A percentile compares a stretch with the other conserved stretches of the same genome.
phyloP scores from a whole-genome alignment of 2,113 vertebrate species.

The human (Homo sapiens) region DNA sequence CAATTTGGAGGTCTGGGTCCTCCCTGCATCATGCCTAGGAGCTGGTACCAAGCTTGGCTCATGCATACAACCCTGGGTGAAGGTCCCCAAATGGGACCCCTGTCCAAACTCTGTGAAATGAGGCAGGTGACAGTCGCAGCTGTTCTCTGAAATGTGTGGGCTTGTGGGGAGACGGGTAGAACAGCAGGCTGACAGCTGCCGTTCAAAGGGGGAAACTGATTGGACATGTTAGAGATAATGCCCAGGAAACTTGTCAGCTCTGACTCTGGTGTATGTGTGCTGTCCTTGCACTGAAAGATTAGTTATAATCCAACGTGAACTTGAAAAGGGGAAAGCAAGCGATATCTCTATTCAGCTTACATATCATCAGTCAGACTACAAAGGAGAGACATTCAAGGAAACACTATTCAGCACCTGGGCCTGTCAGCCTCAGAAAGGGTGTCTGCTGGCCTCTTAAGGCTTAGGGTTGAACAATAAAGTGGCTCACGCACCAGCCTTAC shows the following conservation, averaged over 20 bases:
- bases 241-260: neutral
- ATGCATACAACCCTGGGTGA: too few relatives aligned
- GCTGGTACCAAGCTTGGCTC: neutral
- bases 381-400: neutral
- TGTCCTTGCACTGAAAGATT: neutral
- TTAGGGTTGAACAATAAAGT: neutral
- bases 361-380: neutral
- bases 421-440: neutral
- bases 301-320: neutral
- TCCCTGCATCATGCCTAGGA: accelerated
- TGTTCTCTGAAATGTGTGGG: neutral
- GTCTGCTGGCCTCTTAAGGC: neutral
- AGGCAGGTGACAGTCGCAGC: neutral
- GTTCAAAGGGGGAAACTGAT: neutral
- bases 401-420: accelerated
- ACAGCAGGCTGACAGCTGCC: neutral
- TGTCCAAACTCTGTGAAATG: neutral
- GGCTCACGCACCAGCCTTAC: neutral
- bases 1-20: neutral
- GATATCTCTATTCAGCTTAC: neutral
- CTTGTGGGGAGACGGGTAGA: accelerated
- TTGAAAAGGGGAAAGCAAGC: neutral
- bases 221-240: neutral
- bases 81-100: neutral
- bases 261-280: neutral